phyloP scores from a whole-genome alignment of 2,113 vertebrate genomes.

The Diphyllodes magnificus region DNA sequence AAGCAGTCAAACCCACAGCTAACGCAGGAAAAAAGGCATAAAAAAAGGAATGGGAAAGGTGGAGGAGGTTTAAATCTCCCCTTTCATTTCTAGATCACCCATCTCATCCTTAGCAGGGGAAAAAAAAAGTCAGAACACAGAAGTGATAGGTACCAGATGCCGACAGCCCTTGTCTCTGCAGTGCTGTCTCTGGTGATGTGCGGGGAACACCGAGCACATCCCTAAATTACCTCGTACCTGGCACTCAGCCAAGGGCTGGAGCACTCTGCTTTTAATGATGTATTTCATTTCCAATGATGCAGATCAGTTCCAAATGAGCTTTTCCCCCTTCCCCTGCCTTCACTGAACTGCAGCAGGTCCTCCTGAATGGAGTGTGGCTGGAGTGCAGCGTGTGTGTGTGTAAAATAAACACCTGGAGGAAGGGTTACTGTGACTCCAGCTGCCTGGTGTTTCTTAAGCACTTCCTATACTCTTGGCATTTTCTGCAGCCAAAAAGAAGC shows the following conservation, averaged over 20 bases:
- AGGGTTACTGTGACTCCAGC: not conserved
- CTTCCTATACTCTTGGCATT: not conserved
- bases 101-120: not conserved
- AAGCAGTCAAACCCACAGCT: not conserved
- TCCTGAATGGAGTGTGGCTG: not conserved
- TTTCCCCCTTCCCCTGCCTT: not conserved
- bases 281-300: conserved; percentile 20
- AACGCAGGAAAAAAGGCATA: not conserved
- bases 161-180: not conserved
- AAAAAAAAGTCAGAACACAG: not conserved
- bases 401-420: not conserved
- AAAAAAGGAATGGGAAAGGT: not conserved
- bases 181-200: not conserved
- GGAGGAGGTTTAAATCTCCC: not conserved
- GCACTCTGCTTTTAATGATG: not conserved
- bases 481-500: not conserved
- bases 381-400: fast-evolving
- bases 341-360: not conserved
- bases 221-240: not conserved
- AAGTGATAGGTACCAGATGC: not conserved
- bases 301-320: not conserved
- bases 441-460: not conserved
- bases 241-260: not conserved
- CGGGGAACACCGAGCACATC: not conserved
- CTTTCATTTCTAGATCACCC: not conserved